Evolutionary conservation across 2,797 vertebrate species (phyloP).

Genomic region (Chelidonichthys spinosus): DNA sequence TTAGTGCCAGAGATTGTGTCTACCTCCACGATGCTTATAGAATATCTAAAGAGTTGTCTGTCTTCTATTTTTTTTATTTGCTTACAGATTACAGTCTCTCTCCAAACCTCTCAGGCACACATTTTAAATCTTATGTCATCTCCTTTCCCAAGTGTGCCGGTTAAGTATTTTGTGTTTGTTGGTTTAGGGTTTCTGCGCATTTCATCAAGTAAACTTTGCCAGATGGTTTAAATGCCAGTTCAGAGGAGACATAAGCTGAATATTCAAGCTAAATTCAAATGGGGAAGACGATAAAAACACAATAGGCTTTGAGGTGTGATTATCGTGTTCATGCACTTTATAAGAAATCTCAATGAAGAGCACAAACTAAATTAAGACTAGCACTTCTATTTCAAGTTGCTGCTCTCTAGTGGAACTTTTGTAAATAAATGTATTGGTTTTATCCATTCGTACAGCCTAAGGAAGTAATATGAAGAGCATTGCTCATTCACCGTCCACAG

Average conservation of each 20-base stretch:
- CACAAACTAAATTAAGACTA: background rate
- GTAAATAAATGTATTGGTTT: background rate
- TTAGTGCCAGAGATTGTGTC: slow-evolving; percentile 42
- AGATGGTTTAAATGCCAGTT: slow-evolving; percentile 23
- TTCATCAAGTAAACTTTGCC: slow-evolving; percentile 46
- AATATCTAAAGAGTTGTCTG: slow-evolving; percentile 46
- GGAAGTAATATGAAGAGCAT: background rate
- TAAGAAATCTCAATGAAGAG: background rate
- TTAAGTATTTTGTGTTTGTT: slow-evolving; percentile 44
- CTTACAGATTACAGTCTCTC: slow-evolving; percentile 48
- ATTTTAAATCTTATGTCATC: slow-evolving; percentile 61
- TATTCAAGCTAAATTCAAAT: slow-evolving; percentile 9
- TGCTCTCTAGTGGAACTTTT: background rate
- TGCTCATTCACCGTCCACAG: background rate
- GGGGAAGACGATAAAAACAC: slow-evolving; percentile 3
- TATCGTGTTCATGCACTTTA: background rate
- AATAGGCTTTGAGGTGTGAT: background rate
- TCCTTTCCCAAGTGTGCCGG: slow-evolving; percentile 17
- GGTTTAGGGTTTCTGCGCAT: slow-evolving; percentile 34
- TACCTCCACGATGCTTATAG: slow-evolving; percentile 41
- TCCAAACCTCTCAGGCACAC: slow-evolving; percentile 57
- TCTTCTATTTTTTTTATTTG: slow-evolving; percentile 1
- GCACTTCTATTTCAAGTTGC: background rate
- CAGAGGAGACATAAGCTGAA: background rate
- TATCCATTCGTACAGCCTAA: background rate